Percentiles rank a stretch among this genome's conserved stretches.
Conservation (phyloP, 2,888 invertebrate genomes). For the Dryadula phaetusa region DNA sequence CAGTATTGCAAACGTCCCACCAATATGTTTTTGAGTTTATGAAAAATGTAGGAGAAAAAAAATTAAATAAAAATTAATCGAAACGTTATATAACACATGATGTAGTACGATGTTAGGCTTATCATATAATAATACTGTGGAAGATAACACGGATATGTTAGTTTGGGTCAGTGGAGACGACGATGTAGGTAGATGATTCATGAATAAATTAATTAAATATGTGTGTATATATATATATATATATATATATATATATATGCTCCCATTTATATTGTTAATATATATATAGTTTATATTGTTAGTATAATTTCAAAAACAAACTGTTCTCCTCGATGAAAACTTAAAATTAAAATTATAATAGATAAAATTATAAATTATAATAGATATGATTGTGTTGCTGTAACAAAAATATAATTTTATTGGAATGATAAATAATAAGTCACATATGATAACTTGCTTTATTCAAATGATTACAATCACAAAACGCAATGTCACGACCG, state of each 20-base stretch:
- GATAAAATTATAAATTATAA: too few species aligned
- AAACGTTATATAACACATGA: background rate
- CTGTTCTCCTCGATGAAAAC: too few species aligned
- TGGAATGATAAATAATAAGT: slow-evolving; percentile 45
- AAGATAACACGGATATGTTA: background rate
- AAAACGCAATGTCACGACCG: background rate
- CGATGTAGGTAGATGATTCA: background rate
- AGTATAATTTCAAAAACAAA: too few species aligned
- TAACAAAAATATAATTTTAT: slow-evolving; percentile 26
- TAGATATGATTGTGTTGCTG: slow-evolving; percentile 37
- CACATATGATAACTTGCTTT: slow-evolving; percentile 52
- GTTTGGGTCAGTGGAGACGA: background rate
- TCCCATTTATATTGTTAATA: too few species aligned
- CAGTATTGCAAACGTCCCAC: too few species aligned
- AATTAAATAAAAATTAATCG: too few species aligned
- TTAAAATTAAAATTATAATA: too few species aligned
- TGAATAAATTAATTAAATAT: too few species aligned
- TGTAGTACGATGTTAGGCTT: background rate
- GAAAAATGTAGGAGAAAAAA: too few species aligned
- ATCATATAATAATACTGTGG: background rate
- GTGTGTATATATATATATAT: too few species aligned
- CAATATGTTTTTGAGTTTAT: too few species aligned
- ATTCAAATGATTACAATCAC: slow-evolving; percentile 46
- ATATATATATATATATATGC: background rate
- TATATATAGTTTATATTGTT: too few species aligned